Base-by-base conservation (phyloP, 2,888 invertebrate genomes). In the Mayetiola destructor region DNA sequence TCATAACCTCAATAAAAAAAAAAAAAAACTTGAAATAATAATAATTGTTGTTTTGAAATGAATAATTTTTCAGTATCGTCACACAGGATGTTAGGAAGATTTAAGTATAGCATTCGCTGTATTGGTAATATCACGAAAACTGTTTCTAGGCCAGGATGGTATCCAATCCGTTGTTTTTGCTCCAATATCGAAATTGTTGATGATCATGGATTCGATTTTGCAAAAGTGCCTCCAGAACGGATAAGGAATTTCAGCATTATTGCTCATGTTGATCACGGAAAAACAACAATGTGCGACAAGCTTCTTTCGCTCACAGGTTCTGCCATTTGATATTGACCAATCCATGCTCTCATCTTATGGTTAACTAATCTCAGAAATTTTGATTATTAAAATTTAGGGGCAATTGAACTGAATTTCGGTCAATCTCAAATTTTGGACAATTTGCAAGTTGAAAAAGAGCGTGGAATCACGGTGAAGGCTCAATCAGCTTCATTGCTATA, bases 221-320 rank as follows among this genome's bases (percentile, higher is more conserved):
- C 21, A 14, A 36, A 55, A 4, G 32, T 60, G 37, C 69, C 72
- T 0, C 64, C 67, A 27, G 64, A 68, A 8, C 65, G 67, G 14
- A 91, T 94, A 42, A 77, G 95, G 58, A 96, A 96, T 70, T 95
- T 96, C 67, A 88, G 94, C 71, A 96, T 99, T 65, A 92, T 99
- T 61, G 97, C 97, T n/a, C 97, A 99, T 73, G 89, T 99, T 1
- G 97, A 99, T 71, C 97, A 97, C 76, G 97, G 97, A 0, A 99
- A 99, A 75, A 93, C 93, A 70, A 99, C 97, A 0, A 73, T 99
- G 59, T 95, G 97, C 1, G 97, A 99, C 70, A 77, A 97, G 58
- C 71, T 99, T n/a, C 72, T 99, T 14, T 96, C 97, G 78, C 73
- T 87, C 57, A 93, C 95, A 18, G n/a, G n/a, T n/a, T n/a, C n/a